Evolutionary conservation across 2,888 invertebrate species (phyloP).

Genomic region (Drymonia ruficornis): DNA sequence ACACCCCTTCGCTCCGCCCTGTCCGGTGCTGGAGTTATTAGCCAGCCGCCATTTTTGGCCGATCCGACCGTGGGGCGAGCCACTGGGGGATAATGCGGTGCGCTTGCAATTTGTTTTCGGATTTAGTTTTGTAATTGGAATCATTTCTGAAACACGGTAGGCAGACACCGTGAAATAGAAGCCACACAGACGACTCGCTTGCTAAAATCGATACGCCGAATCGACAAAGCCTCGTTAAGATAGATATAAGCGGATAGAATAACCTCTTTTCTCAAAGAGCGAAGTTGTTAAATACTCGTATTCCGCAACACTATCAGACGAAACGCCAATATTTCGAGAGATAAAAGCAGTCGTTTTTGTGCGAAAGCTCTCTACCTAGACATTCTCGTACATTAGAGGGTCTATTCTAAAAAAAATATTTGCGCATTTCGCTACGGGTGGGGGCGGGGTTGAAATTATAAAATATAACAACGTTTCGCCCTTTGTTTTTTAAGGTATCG

Average conservation of each 20-base stretch:
- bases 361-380: conserved; percentile 66
- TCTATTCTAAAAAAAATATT: conserved; percentile 69
- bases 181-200: background rate
- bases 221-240: background rate
- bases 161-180: conserved; percentile 14
- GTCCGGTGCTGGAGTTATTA: conserved; percentile 48
- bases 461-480: conserved; percentile 71
- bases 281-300: conserved; percentile 39
- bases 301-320: conserved; percentile 58
- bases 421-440: conserved; percentile 50
- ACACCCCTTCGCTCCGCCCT: conserved; percentile 57
- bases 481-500: conserved; percentile 76
- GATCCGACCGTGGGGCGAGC: conserved; percentile 40
- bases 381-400: conserved; percentile 71
- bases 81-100: conserved; percentile 48
- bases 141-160: conserved; percentile 20
- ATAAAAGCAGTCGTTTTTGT: conserved; percentile 66
- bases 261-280: conserved; percentile 21
- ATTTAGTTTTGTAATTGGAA: conserved; percentile 49
- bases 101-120: conserved; percentile 52
- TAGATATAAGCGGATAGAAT: conserved; percentile 17
- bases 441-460: conserved; percentile 68
- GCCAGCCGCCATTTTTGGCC: conserved; percentile 65
- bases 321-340: conserved; percentile 59
- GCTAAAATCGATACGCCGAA: conserved; percentile 1